Percentiles rank a stretch among this genome's conserved stretches.
Conservation (phyloP, 2,113 vertebrate genomes). For the Sphyrna mokarran region DNA sequence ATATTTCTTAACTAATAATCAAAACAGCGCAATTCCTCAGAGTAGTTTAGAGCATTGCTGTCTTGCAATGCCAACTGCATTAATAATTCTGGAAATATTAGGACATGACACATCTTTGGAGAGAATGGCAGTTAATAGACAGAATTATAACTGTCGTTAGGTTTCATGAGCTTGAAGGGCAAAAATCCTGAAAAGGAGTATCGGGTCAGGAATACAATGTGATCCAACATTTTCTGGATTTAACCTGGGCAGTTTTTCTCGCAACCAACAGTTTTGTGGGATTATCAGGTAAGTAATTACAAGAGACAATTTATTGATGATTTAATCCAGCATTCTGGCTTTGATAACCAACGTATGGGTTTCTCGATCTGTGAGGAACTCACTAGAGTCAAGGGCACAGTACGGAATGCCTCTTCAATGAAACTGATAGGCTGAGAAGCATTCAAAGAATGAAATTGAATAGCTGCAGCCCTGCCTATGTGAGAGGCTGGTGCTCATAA, state of each 20-base stretch:
- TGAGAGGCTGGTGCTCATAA: not conserved
- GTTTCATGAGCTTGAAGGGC: not conserved
- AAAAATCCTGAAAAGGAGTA: not conserved
- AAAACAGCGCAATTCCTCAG: not conserved
- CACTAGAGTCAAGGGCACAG: not conserved
- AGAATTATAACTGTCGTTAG: not conserved
- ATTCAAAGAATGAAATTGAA: not conserved
- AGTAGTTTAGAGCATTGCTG: not conserved
- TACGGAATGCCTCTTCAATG: not conserved
- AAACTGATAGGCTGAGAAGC: not conserved
- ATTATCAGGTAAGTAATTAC: not conserved
- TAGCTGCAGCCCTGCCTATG: not conserved
- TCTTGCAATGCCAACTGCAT: not conserved
- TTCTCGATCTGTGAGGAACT: not conserved
- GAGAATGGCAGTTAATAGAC: not conserved
- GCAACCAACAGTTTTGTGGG: not conserved
- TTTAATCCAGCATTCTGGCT: not conserved
- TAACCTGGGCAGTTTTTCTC: not conserved
- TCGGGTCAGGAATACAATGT: not conserved
- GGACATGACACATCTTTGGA: not conserved
- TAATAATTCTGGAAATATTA: not conserved
- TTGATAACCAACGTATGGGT: not conserved
- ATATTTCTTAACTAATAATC: not conserved
- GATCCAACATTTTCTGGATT: not conserved
- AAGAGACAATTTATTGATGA: not conserved